Evolutionary conservation across 2,113 vertebrate genomes (phyloP).

Genomic region (Limnothrissa miodon): DNA sequence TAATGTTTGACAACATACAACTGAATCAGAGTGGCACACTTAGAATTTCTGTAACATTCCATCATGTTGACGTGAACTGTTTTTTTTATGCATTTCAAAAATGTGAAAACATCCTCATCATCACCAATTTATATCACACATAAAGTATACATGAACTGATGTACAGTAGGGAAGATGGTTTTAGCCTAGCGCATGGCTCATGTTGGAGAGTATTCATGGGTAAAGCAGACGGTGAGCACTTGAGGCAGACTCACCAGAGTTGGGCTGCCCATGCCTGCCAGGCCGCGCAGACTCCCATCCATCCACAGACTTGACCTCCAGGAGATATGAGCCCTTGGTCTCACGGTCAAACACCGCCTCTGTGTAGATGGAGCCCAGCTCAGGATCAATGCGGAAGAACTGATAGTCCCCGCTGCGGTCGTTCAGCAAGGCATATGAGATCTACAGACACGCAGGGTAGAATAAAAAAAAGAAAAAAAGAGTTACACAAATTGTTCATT

Average conservation of each 20-base stretch:
- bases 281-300: slow-evolving; percentile 83
- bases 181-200: too few species aligned
- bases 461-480: background rate
- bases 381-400: slow-evolving; percentile 77
- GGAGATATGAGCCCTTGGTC: slow-evolving; percentile 81
- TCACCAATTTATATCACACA: background rate
- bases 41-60: background rate
- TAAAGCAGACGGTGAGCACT: background rate
- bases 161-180: too few species aligned
- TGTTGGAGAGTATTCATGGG: background rate
- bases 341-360: slow-evolving; percentile 84
- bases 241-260: slow-evolving; percentile 72
- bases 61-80: background rate
- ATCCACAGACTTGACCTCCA: slow-evolving; percentile 84
- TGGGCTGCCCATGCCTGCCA: slow-evolving; percentile 82
- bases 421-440: slow-evolving; percentile 81
- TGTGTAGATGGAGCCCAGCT: slow-evolving; percentile 79
- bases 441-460: slow-evolving; percentile 56
- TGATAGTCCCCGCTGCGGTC: slow-evolving; percentile 80
- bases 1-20: background rate
- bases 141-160: background rate
- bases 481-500: background rate
- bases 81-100: background rate
- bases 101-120: background rate
- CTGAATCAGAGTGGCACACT: background rate